These are phyloP conservation scores for Toxonevra muliebris DNA, from an alignment of 2,888 invertebrate species.

Conservation along the genomic window DNA sequence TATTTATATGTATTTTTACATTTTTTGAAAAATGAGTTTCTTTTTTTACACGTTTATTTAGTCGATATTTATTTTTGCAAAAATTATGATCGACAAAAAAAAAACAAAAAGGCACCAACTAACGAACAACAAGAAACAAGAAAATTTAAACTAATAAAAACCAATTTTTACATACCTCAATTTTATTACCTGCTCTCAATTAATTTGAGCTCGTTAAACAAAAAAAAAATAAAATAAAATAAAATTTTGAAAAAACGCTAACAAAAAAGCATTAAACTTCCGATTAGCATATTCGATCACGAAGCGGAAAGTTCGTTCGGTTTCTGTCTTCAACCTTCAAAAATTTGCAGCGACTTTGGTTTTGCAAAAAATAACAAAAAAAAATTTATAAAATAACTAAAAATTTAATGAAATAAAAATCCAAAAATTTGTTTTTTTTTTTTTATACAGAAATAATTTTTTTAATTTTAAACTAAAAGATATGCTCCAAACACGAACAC, in stretches of 20 bases:
- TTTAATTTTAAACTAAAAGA: too few species aligned
- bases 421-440: too few species aligned
- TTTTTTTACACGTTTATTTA: background rate
- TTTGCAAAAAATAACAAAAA: slow-evolving; percentile 3
- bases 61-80: background rate
- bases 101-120: slow-evolving; percentile 1
- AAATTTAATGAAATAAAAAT: background rate
- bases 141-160: slow-evolving; percentile 2
- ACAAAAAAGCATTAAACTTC: slow-evolving; percentile 10
- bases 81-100: background rate
- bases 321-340: slow-evolving; percentile 10
- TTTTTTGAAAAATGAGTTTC: background rate
- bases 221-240: background rate
- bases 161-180: slow-evolving; percentile 21
- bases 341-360: slow-evolving; percentile 9
- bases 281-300: slow-evolving; percentile 26
- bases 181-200: slow-evolving; percentile 24
- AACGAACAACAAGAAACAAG: background rate
- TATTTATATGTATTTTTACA: background rate
- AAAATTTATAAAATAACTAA: background rate
- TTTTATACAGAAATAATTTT: too few species aligned
- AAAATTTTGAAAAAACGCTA: background rate
- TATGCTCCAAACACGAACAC: slow-evolving; percentile 6
- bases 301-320: slow-evolving; percentile 6
- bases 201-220: background rate